Base-by-base conservation (phyloP, 1,140 invertebrate genomes). In the Brachionus calyciflorus region DNA sequence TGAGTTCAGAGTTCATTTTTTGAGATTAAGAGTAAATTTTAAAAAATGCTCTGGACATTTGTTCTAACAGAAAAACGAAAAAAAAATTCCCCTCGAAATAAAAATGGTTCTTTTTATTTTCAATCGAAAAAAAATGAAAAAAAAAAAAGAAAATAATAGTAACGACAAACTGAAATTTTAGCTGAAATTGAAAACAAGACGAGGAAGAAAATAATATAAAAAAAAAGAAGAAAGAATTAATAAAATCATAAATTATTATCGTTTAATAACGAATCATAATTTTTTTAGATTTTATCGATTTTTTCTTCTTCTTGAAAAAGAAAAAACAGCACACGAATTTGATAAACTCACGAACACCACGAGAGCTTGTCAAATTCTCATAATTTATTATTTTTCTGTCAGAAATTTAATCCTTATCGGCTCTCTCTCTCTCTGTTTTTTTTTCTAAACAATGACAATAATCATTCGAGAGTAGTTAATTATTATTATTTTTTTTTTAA, bases 191-290 rank as follows among this genome's bases (percentile, higher is more conserved):
- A 60, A 60, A 60, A 60, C 37, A 60, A 60, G 55, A 60, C 55
- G 55, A 60, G 55, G 55, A 60, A 60, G 55, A 60, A 60, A 33
- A 33, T 19, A 37, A 37, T 5, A 37, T 9, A 60, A 33, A 7
- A 60, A 60, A 30, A 19, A 60, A 33, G 37, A 60, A 37, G 37
- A 60, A 26, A 33, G 37, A 37, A 28, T 17, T 19, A 60, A 60
- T 17, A 60, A 60, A 60, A 60, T 60, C 55, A 60, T 60, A 60
- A 60, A 60, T 60, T 60, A 60, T 60, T 33, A 60, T 60, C 55
- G 55, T 30, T 60, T 60, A 60, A 60, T 60, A 60, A 60, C 55
- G 37, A 60, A 60, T 60, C 55, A 60, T 60, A 60, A 60, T 55
- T 60, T 60, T 60, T 37, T 37, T 33, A 41, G 55, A 60, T 60